These are phyloP conservation scores for Rhizoglyphus robini DNA, from an alignment of 1,140 invertebrate genomes.

Conservation along the genomic window DNA sequence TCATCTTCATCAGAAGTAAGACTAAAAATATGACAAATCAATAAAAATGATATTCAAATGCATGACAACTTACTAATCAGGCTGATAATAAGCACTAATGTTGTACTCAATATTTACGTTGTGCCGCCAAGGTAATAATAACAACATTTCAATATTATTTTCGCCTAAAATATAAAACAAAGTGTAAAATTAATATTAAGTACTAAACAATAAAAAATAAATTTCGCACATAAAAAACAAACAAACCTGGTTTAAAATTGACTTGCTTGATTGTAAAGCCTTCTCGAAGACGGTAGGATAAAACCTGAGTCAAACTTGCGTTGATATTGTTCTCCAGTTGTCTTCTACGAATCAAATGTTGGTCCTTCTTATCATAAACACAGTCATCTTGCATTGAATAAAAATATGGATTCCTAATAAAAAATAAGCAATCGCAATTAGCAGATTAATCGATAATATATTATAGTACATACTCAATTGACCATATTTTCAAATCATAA, in stretches of 20 bases:
- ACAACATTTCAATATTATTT: constrained; percentile 47
- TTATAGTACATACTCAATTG: no score
- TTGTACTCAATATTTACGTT: constrained; percentile 57
- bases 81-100: constrained; percentile 35
- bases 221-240: no score
- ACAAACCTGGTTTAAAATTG: constrained; percentile 32
- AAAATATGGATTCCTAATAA: constrained; percentile 47
- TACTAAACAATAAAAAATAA: constrained; percentile 23
- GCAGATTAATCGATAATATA: no score
- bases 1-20: constrained; percentile 11
- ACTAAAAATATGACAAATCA: constrained; percentile 17
- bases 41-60: constrained; percentile 22
- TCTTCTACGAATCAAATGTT: constrained; percentile 35
- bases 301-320: constrained; percentile 49
- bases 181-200: no score
- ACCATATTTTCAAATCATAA: neutral
- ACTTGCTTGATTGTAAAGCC: constrained; percentile 58
- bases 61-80: neutral
- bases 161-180: no score
- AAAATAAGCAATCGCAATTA: no score
- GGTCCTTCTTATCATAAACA: constrained; percentile 15
- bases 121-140: constrained; percentile 58
- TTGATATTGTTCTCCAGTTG: constrained; percentile 50
- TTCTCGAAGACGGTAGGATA: constrained; percentile 61
- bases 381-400: constrained; percentile 32